Evolutionary conservation across 2,888 invertebrate genomes (phyloP).

Genomic region (Chelonus formosanus): DNA sequence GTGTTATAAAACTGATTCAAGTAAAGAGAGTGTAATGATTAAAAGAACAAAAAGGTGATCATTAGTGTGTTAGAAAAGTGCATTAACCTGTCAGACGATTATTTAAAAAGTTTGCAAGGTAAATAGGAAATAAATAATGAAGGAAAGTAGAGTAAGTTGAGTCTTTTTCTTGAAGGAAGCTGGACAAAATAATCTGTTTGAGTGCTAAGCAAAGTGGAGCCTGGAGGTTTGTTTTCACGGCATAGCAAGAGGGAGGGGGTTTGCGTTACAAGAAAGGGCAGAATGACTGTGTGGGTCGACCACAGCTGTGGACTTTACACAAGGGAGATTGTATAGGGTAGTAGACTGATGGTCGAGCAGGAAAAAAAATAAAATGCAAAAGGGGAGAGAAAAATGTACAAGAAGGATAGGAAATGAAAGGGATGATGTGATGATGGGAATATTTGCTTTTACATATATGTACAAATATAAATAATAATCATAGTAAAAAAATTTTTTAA

Average conservation of each 20-base stretch:
- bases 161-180: neutral
- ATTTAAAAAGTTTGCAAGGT: too few relatives aligned
- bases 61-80: too few relatives aligned
- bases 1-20: too few relatives aligned
- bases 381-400: neutral
- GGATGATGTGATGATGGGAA: conserved; percentile 5
- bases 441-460: neutral
- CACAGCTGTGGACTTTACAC: conserved; percentile 5
- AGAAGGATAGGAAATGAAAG: neutral
- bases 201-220: conserved; percentile 7
- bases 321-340: too few relatives aligned
- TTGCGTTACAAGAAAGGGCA: neutral
- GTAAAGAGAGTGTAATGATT: too few relatives aligned
- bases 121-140: too few relatives aligned
- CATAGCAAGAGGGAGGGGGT: neutral
- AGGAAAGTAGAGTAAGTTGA: too few relatives aligned
- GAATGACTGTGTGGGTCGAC: conserved; percentile 4
- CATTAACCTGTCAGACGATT: too few relatives aligned
- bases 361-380: neutral
- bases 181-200: neutral
- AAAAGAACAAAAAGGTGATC: too few relatives aligned
- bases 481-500: too few relatives aligned
- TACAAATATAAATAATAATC: too few relatives aligned
- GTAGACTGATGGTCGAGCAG: neutral
- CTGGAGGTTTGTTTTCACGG: conserved; percentile 17